These are phyloP conservation scores for Platichthys flesus DNA, from an alignment of 2,113 vertebrate genomes.

Conservation along the genomic window DNA sequence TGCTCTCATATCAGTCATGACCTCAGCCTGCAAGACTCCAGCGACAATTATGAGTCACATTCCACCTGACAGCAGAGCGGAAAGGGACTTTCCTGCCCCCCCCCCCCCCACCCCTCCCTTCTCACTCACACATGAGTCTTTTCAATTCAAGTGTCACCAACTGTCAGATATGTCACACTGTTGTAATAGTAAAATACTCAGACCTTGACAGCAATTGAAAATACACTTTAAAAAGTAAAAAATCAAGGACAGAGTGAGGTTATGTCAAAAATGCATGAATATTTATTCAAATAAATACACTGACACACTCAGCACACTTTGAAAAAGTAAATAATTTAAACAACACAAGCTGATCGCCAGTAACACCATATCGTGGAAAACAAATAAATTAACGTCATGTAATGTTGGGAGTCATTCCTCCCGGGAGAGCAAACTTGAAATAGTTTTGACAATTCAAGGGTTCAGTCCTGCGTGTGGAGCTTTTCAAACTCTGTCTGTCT, in stretches of 20 bases:
- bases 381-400: constrained; percentile 81
- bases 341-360: constrained; percentile 64
- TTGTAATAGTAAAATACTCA: constrained; percentile 6
- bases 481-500: constrained; percentile 45
- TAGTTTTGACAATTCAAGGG: constrained; percentile 61
- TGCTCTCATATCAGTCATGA: constrained; percentile 62
- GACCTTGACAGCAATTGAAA: neutral
- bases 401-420: constrained; percentile 53
- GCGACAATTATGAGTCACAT: constrained; percentile 55
- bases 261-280: constrained; percentile 74
- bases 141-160: constrained; percentile 1
- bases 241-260: constrained; percentile 1
- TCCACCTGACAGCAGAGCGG: constrained; percentile 65
- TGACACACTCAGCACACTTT: constrained; percentile 86
- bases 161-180: neutral
- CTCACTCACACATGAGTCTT: constrained; percentile 28
- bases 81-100: constrained; percentile 71
- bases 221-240: neutral
- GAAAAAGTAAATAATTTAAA: constrained; percentile 91
- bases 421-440: constrained; percentile 65
- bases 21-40: constrained; percentile 38
- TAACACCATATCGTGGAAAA: constrained; percentile 66
- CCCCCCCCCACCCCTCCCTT: constrained; percentile 46
- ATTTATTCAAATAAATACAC: constrained; percentile 95
- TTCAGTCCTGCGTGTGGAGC: constrained; percentile 75